These are phyloP conservation scores for Vultur gryphus DNA, from an alignment of 2,797 vertebrate genomes.

Conservation along the genomic window DNA sequence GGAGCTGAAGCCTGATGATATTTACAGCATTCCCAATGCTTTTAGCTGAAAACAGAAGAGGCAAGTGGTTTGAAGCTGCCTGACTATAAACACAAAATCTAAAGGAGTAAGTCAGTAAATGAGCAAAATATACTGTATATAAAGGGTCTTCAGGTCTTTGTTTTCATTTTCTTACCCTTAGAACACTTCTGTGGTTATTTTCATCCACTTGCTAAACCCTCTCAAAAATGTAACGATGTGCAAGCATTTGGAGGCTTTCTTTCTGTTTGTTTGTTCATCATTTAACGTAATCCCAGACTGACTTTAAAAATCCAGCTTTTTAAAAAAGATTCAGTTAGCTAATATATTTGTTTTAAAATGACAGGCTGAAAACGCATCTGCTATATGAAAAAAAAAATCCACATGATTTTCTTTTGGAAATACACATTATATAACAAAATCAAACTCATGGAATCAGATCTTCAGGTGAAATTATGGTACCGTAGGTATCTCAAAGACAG, in stretches of 20 bases:
- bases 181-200: not conserved
- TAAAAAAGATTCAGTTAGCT: not conserved
- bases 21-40: not conserved
- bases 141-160: not conserved
- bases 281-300: not conserved
- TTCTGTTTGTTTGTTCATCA: not conserved
- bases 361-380: not conserved
- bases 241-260: not conserved
- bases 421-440: not conserved
- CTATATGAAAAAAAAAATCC: not conserved
- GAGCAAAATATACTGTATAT: not conserved
- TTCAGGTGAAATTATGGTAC: not conserved
- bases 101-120: not conserved
- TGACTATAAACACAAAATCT: not conserved
- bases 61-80: not conserved
- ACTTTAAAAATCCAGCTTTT: not conserved
- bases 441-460: not conserved
- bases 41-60: not conserved
- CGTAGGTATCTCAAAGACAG: not conserved
- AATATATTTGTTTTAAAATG: not conserved
- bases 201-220: not conserved
- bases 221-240: not conserved
- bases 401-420: not conserved
- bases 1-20: not conserved
- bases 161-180: slow-evolving; percentile 1